phyloP scores from a whole-genome alignment of 1,140 invertebrate species.

The Listronotus bonariensis region DNA sequence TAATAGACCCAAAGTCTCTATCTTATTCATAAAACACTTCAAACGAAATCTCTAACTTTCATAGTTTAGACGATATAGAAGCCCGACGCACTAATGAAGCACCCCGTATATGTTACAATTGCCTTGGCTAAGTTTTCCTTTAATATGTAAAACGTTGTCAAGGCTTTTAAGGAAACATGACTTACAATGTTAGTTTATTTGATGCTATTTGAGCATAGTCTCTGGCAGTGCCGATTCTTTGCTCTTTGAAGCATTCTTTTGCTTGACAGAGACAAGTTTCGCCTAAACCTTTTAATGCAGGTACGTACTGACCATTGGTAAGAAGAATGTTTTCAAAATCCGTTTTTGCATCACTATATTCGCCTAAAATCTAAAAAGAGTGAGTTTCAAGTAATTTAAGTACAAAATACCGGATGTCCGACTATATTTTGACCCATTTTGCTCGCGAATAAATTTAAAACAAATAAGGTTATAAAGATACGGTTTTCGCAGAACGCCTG shows the following conservation, averaged over 20 bases:
- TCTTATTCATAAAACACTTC: no score
- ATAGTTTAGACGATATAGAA: no score
- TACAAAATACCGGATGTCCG: no score
- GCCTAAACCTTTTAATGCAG: slow-evolving; percentile 77
- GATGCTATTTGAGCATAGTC: slow-evolving; percentile 72
- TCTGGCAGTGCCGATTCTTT: slow-evolving; percentile 69
- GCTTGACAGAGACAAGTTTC: slow-evolving; percentile 73
- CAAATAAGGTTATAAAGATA: no score
- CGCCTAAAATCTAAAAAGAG: slow-evolving; percentile 62
- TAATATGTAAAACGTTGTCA: neutral
- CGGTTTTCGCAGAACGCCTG: no score
- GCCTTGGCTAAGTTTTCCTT: neutral
- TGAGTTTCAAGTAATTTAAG: neutral
- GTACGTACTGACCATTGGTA: slow-evolving; percentile 67
- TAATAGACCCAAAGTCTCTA: no score
- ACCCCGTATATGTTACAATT: no score
- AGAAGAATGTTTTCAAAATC: slow-evolving; percentile 72
- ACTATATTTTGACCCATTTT: no score
- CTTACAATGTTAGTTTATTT: slow-evolving; percentile 62
- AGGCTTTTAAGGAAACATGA: neutral
- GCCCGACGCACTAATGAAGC: no score
- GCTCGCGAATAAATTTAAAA: no score
- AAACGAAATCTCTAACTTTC: no score
- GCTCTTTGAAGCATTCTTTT: slow-evolving; percentile 62
- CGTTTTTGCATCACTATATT: slow-evolving; percentile 70